These are phyloP conservation scores for Alviniconcha strummeri DNA, from an alignment of 2,888 invertebrate species.

Conservation along the genomic window DNA sequence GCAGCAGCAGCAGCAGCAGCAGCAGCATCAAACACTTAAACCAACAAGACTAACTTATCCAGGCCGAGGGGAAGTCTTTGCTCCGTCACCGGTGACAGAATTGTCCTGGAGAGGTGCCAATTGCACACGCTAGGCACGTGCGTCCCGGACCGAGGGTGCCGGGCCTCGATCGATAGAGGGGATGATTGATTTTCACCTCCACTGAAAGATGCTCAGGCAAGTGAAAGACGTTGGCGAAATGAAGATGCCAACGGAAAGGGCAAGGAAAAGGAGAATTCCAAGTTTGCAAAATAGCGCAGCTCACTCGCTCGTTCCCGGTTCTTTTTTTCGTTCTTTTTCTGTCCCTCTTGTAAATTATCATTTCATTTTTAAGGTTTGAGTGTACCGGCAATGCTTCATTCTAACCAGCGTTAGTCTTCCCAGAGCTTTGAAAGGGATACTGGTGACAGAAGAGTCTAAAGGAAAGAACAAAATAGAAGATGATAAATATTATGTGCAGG, in stretches of 20 bases:
- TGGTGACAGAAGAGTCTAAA: too few relatives aligned
- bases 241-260: not conserved
- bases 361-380: not conserved
- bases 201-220: slow-evolving; percentile 19
- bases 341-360: not conserved
- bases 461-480: too few relatives aligned
- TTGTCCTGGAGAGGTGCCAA: slow-evolving; percentile 31
- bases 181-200: slow-evolving; percentile 27
- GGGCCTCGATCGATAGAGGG: not conserved
- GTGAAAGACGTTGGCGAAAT: slow-evolving; percentile 6
- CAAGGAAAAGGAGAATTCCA: not conserved
- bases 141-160: slow-evolving; percentile 8
- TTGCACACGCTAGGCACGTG: slow-evolving; percentile 24
- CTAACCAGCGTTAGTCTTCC: not conserved
- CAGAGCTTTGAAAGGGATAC: too few relatives aligned
- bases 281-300: not conserved
- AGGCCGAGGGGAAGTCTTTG: too few relatives aligned
- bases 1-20: too few relatives aligned
- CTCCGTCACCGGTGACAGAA: slow-evolving; percentile 10
- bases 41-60: too few relatives aligned
- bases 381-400: not conserved
- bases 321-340: too few relatives aligned
- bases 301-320: too few relatives aligned
- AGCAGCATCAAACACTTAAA: too few relatives aligned
- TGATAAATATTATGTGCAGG: too few relatives aligned